Base-by-base conservation (phyloP, 2,797 vertebrate species). In the Anabas testudineus region DNA sequence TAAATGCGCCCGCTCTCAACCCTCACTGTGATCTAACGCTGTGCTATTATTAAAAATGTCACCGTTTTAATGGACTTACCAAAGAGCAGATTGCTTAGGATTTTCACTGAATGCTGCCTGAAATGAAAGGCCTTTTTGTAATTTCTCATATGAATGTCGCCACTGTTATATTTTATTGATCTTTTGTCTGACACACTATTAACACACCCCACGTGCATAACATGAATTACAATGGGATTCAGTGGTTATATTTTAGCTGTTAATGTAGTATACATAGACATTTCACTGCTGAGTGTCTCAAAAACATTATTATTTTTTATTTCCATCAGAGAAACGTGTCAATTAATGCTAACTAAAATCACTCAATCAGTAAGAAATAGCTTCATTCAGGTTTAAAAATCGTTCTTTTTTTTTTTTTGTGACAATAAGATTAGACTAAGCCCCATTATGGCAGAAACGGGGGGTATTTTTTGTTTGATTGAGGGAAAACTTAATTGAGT, bases 21-120 rank as follows among this genome's bases (percentile, higher is more conserved):
- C 74, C 86, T 84, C 21, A 18, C 83, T 81, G 76, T 65, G 84
- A 85, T 79, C 82, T 72, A 82, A 72, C 73, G 36, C 82, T 74
- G 75, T 10, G 78, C 80, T 84, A 81, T 91, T 90, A 89, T 88
- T 86, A 84, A 86, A 87, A 90, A 88, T 85, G 82, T 88, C 82
- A 81, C 76, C 68, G 69, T 85, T 78, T 86, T 87, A 85, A 90
- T 88, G 82, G 82, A 85, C 83, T 88, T 69, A 43, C 78, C 74
- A 79, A 88, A 82, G 78, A 86, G 65, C 77, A 78, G 51, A 78
- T 76, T 79, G 76, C 78, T 64, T 47, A 4, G 14, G 51, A 19
- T 58, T 60, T 68, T 54, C 55, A 32, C 5, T 54, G 28, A 70
- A 68, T 36, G 37, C 34, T n/a, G 39, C 28, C 49, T 79, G 49